Evolutionary conservation across 2,888 invertebrate species (phyloP), one percentile per base, ranked within the genome.

Genomic region (Caenorhabditis angaria): DNA sequence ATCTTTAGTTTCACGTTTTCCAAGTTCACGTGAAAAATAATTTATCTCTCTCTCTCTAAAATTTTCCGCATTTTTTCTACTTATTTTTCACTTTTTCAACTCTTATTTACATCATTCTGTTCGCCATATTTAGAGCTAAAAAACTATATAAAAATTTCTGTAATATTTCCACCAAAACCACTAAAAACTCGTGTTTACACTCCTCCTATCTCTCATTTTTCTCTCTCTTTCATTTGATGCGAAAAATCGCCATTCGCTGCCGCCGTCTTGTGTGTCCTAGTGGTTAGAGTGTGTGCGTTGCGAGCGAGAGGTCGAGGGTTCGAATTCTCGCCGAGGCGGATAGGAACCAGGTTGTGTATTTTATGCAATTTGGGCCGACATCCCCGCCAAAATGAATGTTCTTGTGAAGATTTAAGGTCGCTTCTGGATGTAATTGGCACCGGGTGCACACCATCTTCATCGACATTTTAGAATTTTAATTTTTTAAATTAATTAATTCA

Each of bases 291-390:
- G 54, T 35, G 53, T 47, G 64, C 22, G 29, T 29, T 29, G 6
- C 28, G 32, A 5, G 32, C 32, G 12, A 32, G 32, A 32, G 32
- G 32, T 12, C 32, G 12, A 5, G 12, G 32, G 54, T 67, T 67
- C 41, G 41, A 41, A 18, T 41, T 18, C 41, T 14, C 41, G 64
- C 72, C 58, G 22, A 20, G 35, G 72, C 72, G 72, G 72, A 66
- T 67, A 72, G 72, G 72, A 72, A 72, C 72, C 72, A 72, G 66
- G 60, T 65, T 64, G 64, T 61, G 72, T 72, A 54, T 67, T n/a
- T 64, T 72, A 61, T 35, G 67, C 64, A 63, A 61, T 64, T 64
- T 72, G 72, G 67, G 72, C 64, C 67, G 64, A 72, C 64, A 72
- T 64, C 63, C 64, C 67, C 67, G 67, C 72, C 67, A 56, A 67